A percentile compares a stretch with the other conserved stretches of the same genome.
phyloP scores from a whole-genome alignment of 2,888 invertebrate genomes.

The Parnassius mnemosyne region DNA sequence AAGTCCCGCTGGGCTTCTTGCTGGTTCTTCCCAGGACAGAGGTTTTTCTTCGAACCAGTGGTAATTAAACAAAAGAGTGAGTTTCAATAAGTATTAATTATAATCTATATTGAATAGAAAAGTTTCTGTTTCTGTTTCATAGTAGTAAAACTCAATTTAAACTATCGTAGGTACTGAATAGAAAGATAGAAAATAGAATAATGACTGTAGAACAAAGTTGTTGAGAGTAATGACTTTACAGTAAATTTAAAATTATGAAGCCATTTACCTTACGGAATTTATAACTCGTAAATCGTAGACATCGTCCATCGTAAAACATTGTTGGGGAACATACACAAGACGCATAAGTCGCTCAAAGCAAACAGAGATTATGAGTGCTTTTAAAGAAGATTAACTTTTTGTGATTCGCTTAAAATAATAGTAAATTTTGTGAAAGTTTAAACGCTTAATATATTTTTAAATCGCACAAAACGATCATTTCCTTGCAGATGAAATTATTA shows the following conservation, averaged over 20 bases:
- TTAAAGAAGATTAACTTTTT: slow-evolving; percentile 7
- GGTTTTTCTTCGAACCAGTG: no score
- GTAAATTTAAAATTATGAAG: slow-evolving; percentile 24
- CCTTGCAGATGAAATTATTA: no score
- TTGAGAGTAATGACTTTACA: slow-evolving; percentile 20
- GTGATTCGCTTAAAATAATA: slow-evolving; percentile 7
- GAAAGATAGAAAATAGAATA: neutral
- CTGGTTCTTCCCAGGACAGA: no score
- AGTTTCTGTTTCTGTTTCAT: no score
- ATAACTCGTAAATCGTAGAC: slow-evolving; percentile 22
- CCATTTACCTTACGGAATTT: slow-evolving; percentile 23
- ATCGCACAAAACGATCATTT: no score
- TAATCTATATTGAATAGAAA: no score
- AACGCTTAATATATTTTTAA: neutral
- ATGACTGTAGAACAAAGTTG: slow-evolving; percentile 1
- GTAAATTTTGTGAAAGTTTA: neutral
- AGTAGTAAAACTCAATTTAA: neutral
- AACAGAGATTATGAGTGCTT: slow-evolving; percentile 21
- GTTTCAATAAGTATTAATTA: no score
- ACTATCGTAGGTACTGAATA: neutral
- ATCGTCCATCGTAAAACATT: slow-evolving; percentile 24
- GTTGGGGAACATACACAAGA: slow-evolving; percentile 11
- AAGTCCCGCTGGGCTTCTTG: no score
- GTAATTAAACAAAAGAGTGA: no score
- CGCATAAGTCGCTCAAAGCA: slow-evolving; percentile 14